Base-by-base conservation (phyloP, 2,888 invertebrate genomes). In the Aproaerema taeniolella region DNA sequence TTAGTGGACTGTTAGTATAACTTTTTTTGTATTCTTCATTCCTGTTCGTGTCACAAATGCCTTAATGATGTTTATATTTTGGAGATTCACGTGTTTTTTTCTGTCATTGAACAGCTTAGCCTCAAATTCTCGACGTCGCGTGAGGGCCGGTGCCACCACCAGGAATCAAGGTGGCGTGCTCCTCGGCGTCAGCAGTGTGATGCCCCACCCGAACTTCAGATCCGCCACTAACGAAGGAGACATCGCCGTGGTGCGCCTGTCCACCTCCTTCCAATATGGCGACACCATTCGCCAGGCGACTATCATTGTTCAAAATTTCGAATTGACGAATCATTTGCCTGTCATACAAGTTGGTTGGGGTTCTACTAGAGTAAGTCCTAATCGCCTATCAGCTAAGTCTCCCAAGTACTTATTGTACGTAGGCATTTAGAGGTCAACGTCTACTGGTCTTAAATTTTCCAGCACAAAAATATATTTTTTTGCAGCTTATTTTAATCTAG, bases 71-170 rank as follows among this genome's bases (percentile, higher is more conserved):
- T n/a, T n/a, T n/a, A n/a, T n/a, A n/a, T n/a, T n/a, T n/a, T n/a
- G n/a, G n/a, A n/a, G n/a, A n/a, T n/a, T n/a, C n/a, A n/a, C n/a
- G n/a, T n/a, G n/a, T n/a, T n/a, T n/a, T n/a, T n/a, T n/a, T n/a
- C n/a, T n/a, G n/a, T n/a, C n/a, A n/a, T n/a, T n/a, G n/a, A n/a
- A n/a, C n/a, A n/a, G n/a, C n/a, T n/a, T n/a, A n/a, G n/a, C n/a
- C n/a, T 35, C 35, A 8, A 7, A 10, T 3, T 35, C 35, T 0
- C 42, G 46, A 34, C 71, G 70, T 17, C 71, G 76, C 7, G 53
- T 77, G 16, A 52, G 77, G 1, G 74, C 71, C 2, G 78, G 80
- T 0, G 33, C 66, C 9, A 55, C 62, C 2, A 50, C 41, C 46
- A 69, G 72, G 5, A 58, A 67, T 45, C 47, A 43, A 0, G 77